Evolutionary conservation across 2,113 vertebrate genomes (phyloP).

Genomic region (Hemiscyllium ocellatum): DNA sequence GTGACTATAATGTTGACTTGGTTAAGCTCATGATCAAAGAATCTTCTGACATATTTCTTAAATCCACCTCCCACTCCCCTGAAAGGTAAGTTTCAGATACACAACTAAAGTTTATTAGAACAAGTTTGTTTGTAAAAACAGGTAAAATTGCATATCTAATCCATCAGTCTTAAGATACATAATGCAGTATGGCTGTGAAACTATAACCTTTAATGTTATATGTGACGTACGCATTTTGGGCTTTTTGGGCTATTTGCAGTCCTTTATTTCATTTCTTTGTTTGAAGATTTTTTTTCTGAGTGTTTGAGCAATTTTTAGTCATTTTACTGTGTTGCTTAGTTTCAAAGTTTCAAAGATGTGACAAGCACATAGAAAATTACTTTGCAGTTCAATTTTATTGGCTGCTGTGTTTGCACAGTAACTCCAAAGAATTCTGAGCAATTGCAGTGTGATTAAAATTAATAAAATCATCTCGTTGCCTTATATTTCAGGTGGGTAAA

Average conservation of each 20-base stretch:
- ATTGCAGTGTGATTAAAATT: neutral
- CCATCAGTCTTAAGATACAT: neutral
- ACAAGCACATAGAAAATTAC: neutral
- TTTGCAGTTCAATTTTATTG: neutral
- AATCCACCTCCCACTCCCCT: neutral
- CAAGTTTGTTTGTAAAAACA: neutral
- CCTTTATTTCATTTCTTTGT: neutral
- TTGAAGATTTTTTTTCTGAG: neutral
- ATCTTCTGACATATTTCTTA: neutral
- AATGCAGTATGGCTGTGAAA: neutral
- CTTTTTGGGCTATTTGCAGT: neutral
- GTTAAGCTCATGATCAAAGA: neutral
- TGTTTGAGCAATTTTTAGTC: neutral
- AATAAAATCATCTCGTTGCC: neutral
- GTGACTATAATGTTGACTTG: neutral
- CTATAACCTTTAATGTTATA: neutral
- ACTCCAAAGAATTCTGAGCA: neutral
- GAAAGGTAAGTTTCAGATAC: neutral
- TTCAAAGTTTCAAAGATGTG: neutral
- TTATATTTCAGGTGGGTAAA: neutral
- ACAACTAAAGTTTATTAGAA: neutral
- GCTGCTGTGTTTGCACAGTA: neutral
- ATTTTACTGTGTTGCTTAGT: neutral
- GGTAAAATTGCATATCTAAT: neutral
- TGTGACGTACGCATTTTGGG: neutral